Evolutionary conservation across 1,140 invertebrate genomes (phyloP).

Genomic region (Nasonia longicornis): DNA sequence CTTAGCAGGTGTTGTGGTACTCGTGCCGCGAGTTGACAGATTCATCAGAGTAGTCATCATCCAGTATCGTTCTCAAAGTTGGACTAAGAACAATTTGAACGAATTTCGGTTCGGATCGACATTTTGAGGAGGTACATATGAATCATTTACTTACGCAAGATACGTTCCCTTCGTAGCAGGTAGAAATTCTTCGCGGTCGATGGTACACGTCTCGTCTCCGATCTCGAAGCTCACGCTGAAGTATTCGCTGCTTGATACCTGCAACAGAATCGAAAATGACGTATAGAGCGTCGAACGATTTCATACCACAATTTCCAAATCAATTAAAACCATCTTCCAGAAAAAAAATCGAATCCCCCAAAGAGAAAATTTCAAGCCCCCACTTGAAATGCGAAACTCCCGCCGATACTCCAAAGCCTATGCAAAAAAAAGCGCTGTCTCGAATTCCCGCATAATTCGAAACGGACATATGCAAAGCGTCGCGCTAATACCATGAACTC

Average conservation of each 20-base stretch:
- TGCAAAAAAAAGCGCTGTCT: not conserved
- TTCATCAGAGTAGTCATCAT: not conserved
- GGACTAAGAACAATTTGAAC: too few relatives aligned
- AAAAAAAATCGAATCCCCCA: not conserved
- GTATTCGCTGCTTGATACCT: constrained; percentile 82
- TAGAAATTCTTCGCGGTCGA: constrained; percentile 76
- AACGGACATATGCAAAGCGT: constrained; percentile 3
- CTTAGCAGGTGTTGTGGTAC: not conserved
- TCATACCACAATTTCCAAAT: not conserved
- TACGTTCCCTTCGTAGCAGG: constrained; percentile 77
- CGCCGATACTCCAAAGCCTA: not conserved
- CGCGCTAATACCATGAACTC: not conserved
- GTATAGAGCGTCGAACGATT: not conserved
- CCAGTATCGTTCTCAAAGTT: not conserved
- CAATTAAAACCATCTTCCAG: not conserved
- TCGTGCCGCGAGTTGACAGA: not conserved
- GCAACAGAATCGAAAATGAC: constrained; percentile 47
- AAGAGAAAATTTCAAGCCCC: too few relatives aligned
- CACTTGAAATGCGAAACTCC: not conserved
- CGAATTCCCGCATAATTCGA: not conserved
- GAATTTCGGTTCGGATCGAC: too few relatives aligned
- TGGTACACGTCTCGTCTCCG: constrained; percentile 66
- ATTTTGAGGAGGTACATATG: not conserved
- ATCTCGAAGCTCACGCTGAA: constrained; percentile 81
- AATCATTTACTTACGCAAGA: constrained; percentile 73